Evolutionary conservation across 2,888 invertebrate species (phyloP).

Genomic region (Xanthorhoe designata): DNA sequence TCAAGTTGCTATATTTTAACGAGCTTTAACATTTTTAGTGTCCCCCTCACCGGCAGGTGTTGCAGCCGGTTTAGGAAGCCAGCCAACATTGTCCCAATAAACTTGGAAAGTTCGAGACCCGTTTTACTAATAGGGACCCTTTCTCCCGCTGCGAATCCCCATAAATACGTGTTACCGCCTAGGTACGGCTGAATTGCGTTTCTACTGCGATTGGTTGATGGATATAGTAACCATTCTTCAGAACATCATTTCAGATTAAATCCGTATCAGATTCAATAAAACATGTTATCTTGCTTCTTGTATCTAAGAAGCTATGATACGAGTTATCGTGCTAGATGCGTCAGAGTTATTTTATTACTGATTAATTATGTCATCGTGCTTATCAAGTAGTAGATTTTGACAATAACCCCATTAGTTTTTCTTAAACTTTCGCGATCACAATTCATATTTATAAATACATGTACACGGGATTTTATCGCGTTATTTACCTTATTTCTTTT

Average conservation of each 20-base stretch:
- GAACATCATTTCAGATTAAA: neutral
- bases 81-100: conserved; percentile 58
- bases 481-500: too few species aligned
- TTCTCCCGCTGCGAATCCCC: conserved; percentile 43
- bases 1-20: conserved; percentile 44
- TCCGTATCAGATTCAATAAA: neutral
- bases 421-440: too few species aligned
- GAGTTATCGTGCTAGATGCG: neutral
- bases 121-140: conserved; percentile 58
- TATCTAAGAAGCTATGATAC: neutral
- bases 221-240: conserved; percentile 17
- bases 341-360: neutral
- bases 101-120: conserved; percentile 63
- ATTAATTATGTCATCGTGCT: neutral
- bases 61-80: conserved; percentile 60
- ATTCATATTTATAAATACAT: too few species aligned
- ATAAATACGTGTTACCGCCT: conserved; percentile 43
- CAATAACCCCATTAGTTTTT: too few species aligned
- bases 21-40: conserved; percentile 56
- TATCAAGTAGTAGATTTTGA: too few species aligned
- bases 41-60: conserved; percentile 68
- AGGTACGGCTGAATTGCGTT: conserved; percentile 35
- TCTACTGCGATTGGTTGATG: conserved; percentile 26
- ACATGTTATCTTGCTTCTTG: neutral
- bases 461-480: too few species aligned